A percentile compares a stretch with the other conserved stretches of the same genome.
Evolutionary conservation across 2,797 vertebrate genomes (phyloP).

Genomic region (Sarcoramphus papa): DNA sequence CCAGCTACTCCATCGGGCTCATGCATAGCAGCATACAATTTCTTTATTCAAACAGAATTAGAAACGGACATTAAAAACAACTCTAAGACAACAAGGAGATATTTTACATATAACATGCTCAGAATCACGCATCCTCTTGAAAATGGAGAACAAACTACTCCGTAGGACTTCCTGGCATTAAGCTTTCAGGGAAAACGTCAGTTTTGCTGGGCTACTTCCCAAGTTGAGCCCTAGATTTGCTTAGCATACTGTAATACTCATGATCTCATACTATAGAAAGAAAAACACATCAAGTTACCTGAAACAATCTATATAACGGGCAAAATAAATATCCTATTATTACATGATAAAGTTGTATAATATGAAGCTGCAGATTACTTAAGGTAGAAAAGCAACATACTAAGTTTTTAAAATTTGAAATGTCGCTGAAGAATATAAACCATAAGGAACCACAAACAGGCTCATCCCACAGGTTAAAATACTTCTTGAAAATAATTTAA

Average conservation of each 20-base stretch:
- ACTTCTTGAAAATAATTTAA: neutral
- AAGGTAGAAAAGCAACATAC: neutral
- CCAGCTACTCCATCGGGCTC: constrained; percentile 96
- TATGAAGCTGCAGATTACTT: neutral
- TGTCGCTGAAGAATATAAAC: neutral
- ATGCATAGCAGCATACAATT: constrained; percentile 94
- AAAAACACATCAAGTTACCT: neutral
- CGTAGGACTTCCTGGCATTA: neutral
- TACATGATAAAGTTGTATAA: neutral
- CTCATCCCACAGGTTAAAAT: neutral
- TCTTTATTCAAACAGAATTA: constrained; percentile 55
- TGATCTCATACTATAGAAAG: neutral
- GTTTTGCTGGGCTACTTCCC: neutral
- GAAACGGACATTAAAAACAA: neutral
- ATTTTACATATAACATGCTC: neutral
- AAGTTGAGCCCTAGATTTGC: neutral
- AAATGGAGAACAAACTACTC: neutral
- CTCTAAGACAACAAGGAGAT: neutral
- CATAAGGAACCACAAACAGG: neutral
- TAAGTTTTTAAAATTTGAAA: neutral
- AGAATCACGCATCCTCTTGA: neutral
- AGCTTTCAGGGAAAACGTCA: neutral
- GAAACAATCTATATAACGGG: neutral
- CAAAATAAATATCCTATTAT: neutral
- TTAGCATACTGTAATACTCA: neutral